Conservation (phyloP, 2,113 vertebrate species). For the Nibea coibor region DNA sequence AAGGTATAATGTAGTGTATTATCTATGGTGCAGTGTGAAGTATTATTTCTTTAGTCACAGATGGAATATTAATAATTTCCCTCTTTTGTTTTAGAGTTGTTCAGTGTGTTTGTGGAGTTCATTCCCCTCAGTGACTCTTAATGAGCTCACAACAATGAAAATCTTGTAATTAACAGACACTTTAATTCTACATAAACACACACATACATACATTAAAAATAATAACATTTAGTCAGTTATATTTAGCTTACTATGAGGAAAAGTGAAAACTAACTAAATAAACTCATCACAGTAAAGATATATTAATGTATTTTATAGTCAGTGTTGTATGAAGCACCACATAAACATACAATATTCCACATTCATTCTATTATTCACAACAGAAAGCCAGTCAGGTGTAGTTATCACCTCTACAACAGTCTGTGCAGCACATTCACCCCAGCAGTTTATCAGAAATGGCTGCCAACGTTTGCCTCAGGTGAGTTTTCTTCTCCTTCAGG, state of each 20-base stretch:
- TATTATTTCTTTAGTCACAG: too few species aligned
- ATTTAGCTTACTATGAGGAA: background rate
- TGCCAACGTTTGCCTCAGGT: constrained; percentile 71
- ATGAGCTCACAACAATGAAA: background rate
- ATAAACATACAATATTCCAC: background rate
- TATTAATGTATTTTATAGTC: background rate
- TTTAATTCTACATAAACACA: constrained; percentile 3
- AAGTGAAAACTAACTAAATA: background rate
- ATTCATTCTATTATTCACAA: too few species aligned
- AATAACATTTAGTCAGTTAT: background rate
- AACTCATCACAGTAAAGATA: background rate
- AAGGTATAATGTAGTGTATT: too few species aligned
- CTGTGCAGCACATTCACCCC: constrained; percentile 36
- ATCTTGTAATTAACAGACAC: background rate
- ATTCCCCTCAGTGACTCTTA: background rate
- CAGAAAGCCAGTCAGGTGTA: background rate
- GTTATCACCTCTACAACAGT: background rate
- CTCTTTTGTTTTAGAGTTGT: background rate
- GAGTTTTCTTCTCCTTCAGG: constrained; percentile 80
- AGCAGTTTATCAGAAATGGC: constrained; percentile 80
- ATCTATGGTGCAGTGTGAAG: too few species aligned
- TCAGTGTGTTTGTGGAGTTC: background rate
- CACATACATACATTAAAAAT: background rate
- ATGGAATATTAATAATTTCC: too few species aligned
- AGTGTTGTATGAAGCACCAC: background rate